phyloP scores from a whole-genome alignment of 2,113 vertebrate genomes.

The Anseranas semipalmata region DNA sequence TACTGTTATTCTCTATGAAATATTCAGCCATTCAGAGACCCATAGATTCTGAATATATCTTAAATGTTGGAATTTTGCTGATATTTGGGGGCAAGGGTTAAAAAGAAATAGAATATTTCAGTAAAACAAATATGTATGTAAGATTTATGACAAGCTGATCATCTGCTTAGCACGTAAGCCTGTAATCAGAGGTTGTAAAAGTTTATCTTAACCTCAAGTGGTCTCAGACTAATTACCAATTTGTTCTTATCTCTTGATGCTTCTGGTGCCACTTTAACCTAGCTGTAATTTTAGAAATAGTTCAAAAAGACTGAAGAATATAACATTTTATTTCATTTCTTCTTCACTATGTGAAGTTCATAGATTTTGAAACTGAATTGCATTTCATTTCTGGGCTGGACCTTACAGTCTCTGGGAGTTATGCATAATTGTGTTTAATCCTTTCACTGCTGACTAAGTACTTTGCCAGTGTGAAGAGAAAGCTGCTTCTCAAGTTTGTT shows the following conservation, averaged over 20 bases:
- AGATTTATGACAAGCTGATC: neutral
- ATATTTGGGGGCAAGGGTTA: neutral
- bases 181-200: neutral
- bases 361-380: conserved; percentile 28
- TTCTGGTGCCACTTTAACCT: conserved; percentile 45
- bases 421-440: conserved; percentile 69
- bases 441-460: conserved; percentile 69
- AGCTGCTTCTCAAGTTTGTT: conserved; percentile 46
- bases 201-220: neutral
- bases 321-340: neutral
- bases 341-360: neutral
- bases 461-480: conserved; percentile 18
- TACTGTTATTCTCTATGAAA: neutral
- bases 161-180: neutral
- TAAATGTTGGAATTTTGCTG: neutral
- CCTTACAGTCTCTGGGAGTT: conserved; percentile 22
- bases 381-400: conserved; percentile 62
- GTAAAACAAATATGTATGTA: neutral
- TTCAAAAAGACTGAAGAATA: conserved; percentile 17
- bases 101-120: neutral
- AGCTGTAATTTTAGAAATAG: conserved; percentile 3
- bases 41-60: neutral
- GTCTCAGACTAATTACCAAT: neutral
- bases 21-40: neutral
- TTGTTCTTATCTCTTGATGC: neutral